Conservation (phyloP, 2,888 invertebrate species). For the Mythimna impura region DNA sequence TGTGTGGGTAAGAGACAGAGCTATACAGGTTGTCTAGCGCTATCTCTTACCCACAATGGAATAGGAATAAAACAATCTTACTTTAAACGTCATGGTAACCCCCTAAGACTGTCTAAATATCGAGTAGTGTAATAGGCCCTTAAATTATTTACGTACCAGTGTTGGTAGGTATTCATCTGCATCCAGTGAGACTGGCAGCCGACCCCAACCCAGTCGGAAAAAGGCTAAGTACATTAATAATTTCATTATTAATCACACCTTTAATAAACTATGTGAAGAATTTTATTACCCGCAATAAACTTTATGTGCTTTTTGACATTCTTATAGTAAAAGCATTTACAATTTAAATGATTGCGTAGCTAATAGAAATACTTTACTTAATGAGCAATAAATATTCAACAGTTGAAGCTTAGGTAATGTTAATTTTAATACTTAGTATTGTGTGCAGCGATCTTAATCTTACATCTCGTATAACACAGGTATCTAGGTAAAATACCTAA, state of each 20-base stretch:
- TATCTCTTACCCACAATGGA: no score
- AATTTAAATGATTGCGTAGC: slow-evolving; percentile 42
- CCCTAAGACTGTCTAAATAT: no score
- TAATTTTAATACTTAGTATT: slow-evolving; percentile 14
- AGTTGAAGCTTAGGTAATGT: slow-evolving; percentile 6
- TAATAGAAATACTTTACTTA: slow-evolving; percentile 42
- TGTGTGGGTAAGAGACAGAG: no score
- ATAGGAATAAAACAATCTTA: no score
- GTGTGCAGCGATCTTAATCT: slow-evolving; percentile 8
- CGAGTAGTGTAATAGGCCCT: no score
- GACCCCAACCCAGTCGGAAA: neutral
- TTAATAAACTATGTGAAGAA: neutral
- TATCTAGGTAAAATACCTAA: neutral
- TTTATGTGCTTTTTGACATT: slow-evolving; percentile 40
- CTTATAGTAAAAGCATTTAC: slow-evolving; percentile 23
- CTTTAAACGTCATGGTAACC: no score
- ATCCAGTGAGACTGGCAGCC: neutral
- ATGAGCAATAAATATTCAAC: slow-evolving; percentile 52
- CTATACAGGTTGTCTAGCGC: no score
- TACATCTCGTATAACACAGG: slow-evolving; percentile 10
- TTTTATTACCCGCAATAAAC: slow-evolving; percentile 31
- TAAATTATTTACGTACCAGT: no score
- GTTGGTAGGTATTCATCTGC: neutral
- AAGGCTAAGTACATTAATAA: neutral
- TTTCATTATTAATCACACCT: neutral